phyloP scores from a whole-genome alignment of 2,888 invertebrate species.

The Chrysomela aeneicollis region DNA sequence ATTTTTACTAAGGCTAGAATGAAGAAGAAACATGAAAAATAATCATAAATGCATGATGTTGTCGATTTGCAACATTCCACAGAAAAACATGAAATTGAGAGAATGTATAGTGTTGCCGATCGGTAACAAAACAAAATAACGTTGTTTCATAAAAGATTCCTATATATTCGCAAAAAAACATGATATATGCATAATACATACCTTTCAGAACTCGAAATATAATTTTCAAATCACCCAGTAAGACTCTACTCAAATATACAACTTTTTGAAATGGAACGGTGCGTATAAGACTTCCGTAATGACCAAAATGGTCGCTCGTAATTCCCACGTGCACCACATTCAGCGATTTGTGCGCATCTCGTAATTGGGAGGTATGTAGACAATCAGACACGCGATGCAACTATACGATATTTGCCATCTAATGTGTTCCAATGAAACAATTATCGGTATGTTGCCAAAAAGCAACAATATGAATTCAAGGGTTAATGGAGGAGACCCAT shows the following conservation, averaged over 20 bases:
- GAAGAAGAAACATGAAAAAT: background rate
- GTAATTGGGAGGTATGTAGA: conserved; percentile 4
- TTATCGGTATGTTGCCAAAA: conserved; percentile 9
- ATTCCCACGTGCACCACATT: conserved; percentile 4
- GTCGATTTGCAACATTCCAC: conserved; percentile 6
- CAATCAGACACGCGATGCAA: background rate
- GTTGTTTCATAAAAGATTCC: conserved; percentile 3
- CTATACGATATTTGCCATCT: background rate
- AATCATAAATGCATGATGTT: background rate
- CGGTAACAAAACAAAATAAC: conserved; percentile 14
- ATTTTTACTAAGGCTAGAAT: conserved; percentile 4
- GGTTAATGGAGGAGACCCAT: background rate
- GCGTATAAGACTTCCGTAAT: background rate
- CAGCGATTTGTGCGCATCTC: conserved; percentile 8
- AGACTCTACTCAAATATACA: conserved; percentile 2
- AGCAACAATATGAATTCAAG: conserved; percentile 3
- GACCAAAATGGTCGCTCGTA: conserved; percentile 4
- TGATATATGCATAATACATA: conserved; percentile 3
- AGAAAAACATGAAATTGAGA: conserved; percentile 6
- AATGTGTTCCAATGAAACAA: background rate
- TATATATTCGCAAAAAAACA: conserved; percentile 7
- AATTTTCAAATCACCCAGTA: conserved; percentile 7
- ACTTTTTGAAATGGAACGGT: conserved; percentile 1
- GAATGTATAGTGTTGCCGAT: conserved; percentile 11
- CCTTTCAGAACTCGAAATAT: conserved; percentile 1